Conservation (phyloP, 2,113 vertebrate genomes). For the Budorcas taxicolor region DNA sequence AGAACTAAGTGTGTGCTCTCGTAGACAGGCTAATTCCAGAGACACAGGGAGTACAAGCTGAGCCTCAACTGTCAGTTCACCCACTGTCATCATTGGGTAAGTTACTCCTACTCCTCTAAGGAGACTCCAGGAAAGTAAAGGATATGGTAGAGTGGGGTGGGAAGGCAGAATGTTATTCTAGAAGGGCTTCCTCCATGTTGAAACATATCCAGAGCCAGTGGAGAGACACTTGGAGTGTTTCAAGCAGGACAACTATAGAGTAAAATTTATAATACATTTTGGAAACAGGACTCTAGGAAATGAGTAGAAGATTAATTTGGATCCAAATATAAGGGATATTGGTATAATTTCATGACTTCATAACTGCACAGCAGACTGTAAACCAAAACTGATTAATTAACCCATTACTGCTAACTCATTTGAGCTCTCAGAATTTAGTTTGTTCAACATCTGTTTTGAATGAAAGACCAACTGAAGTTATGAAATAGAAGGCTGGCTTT, state of each 20-base stretch:
- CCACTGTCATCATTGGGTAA: background rate
- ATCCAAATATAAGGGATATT: constrained; percentile 10
- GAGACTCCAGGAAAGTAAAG: background rate
- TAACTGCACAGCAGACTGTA: background rate
- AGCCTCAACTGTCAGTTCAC: background rate
- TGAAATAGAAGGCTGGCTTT: background rate
- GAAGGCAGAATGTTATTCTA: background rate
- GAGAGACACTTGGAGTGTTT: background rate
- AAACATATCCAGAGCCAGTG: background rate
- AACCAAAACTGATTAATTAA: background rate
- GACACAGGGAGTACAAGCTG: background rate
- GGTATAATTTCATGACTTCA: constrained; percentile 8
- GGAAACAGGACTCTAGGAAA: background rate
- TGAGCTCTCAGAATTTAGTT: background rate
- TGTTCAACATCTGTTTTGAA: background rate
- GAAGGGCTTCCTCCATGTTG: background rate
- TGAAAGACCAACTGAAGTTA: background rate
- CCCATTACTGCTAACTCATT: background rate
- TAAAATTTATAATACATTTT: constrained; percentile 33
- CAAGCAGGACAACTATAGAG: background rate
- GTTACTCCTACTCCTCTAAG: background rate
- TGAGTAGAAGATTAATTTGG: background rate
- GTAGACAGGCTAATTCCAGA: background rate
- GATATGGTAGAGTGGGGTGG: rapidly evolving
- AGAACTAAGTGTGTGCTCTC: background rate